phyloP scores from a whole-genome alignment of 2,888 invertebrate genomes.

The Auanema sp. region DNA sequence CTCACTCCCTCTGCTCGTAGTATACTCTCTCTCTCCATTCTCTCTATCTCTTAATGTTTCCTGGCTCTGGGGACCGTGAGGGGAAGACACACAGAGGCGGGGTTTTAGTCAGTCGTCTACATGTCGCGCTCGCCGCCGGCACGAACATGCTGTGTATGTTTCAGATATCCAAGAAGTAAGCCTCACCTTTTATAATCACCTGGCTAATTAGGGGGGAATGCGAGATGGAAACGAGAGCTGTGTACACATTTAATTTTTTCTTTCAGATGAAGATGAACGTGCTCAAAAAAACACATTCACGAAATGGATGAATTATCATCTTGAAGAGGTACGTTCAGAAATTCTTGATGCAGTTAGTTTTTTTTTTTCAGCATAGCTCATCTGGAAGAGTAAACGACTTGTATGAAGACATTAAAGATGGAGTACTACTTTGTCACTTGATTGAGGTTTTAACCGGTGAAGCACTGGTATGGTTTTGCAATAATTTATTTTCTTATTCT shows the following conservation, averaged over 20 bases:
- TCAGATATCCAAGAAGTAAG: slow-evolving; percentile 39
- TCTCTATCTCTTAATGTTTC: background rate
- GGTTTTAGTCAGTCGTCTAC: slow-evolving; percentile 12
- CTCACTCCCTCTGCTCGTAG: slow-evolving; percentile 14
- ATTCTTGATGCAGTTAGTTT: background rate
- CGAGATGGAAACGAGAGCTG: background rate
- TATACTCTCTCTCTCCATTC: background rate
- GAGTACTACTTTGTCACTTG: slow-evolving; percentile 60
- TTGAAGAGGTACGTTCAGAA: slow-evolving; percentile 50
- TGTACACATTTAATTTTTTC: background rate
- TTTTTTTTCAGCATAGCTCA: slow-evolving; percentile 58
- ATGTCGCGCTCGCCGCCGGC: slow-evolving; percentile 52
- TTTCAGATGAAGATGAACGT: slow-evolving; percentile 64
- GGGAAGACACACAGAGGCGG: slow-evolving; percentile 18
- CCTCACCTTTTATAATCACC: slow-evolving; percentile 7
- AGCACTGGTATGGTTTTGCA: slow-evolving; percentile 51
- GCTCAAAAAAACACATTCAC: slow-evolving; percentile 64
- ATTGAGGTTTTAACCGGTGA: slow-evolving; percentile 64
- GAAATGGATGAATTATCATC: slow-evolving; percentile 63
- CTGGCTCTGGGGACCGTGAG: slow-evolving; percentile 10
- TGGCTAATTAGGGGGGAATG: background rate
- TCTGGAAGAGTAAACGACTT: slow-evolving; percentile 58
- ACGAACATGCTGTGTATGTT: slow-evolving; percentile 47
- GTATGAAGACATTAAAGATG: slow-evolving; percentile 62
- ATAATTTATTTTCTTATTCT: background rate